Base-by-base conservation (phyloP, 2,888 invertebrate species). In the Scaptodrosophila latifasciaeformis region DNA sequence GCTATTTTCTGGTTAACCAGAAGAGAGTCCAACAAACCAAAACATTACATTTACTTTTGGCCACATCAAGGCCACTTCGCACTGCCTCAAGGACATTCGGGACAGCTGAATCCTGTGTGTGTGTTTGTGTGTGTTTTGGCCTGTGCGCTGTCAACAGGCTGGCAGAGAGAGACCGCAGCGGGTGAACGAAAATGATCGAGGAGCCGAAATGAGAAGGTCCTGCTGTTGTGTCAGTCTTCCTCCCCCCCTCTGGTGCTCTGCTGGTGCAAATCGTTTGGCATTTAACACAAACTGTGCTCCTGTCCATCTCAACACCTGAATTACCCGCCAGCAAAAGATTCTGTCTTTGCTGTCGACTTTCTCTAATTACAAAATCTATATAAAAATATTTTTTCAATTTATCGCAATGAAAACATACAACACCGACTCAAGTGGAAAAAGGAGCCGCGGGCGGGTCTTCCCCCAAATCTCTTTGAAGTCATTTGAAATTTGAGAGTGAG, bases 211-310 rank as follows among this genome's bases (percentile, higher is more conserved):
- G 24, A 2, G 21, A 21, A 40, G 5, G 19, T 3, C 76, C 70
- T 72, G 69, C 57, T 57, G 72, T 59, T 70, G 68, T 54, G 34
- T 52, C 29, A n/a, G 9, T 40, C 19, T 19, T 34, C 29, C 31
- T 18, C 24, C 45, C 66, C 44, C 52, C 76, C 72, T 62, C 65
- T 37, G 67, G 74, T 69, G 78, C 75, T 31, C 75, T 67, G 75
- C 75, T 76, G 75, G 75, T 76, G 75, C 70, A 76, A 76, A 76
- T 76, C 64, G 75, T 49, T n/a, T 62, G 55, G 45, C 69, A 65
- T 76, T 76, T 76, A 76, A 62, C 69, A 70, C 65, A 63, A 70
- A 19, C 15, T 13, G 17, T 42, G 15, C 24, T 19, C 12, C 43
- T 17, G 27, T 12, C n/a, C 18, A 7, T 37, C 13, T 19, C 15